Evolutionary conservation across 2,113 vertebrate species (phyloP), one percentile per base, ranked within the genome.

Genomic region (Cygnus buccinator): DNA sequence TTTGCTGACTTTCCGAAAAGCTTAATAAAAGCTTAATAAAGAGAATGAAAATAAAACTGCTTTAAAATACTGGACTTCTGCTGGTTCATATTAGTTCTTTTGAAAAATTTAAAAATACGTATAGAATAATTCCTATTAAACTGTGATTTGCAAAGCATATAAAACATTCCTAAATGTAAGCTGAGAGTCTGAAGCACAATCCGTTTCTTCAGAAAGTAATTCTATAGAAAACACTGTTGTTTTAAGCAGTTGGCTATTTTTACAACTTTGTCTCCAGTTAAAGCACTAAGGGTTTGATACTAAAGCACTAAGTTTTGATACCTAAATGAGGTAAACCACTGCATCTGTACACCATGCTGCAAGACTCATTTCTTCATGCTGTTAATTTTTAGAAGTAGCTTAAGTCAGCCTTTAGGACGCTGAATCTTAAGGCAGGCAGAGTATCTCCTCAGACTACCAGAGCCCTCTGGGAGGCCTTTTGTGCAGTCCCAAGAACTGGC

Each of bases 301-400:
- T 44, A 48, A 48, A 48, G 46, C 46, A 48, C 46, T 48, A 12
- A 11, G 50, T 46, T 94, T 77, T 70, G 63, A 41, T 71, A 59
- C 9, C n/a, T 58, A 54, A 80, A 58, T 0, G 2, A 83, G 19
- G 16, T 6, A 66, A 83, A 73, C 9, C 11, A 13, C 37, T 22
- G 39, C 0, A 0, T 29, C 44, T n/a, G 26, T 33, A 48, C 23
- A 29, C 46, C 21, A 17, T 0, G 1, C n/a, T 12, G 12, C 63
- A 58, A 80, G 35, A 54, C 20, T 39, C 13, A 7, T 29, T 83
- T 85, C 54, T 70, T 35, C 31, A 11, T 1, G 15, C 12, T 7
- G 50, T 20, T 35, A n/a, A 76, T 50, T 89, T 94, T 5, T 5
- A 33, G 11, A 67, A 81, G 33, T 46, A 39, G 55, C 44, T 62